A percentile compares a stretch with the other conserved stretches of the same genome.
Evolutionary conservation across 2,888 invertebrate genomes (phyloP).

Genomic region (Pyralis farinalis): DNA sequence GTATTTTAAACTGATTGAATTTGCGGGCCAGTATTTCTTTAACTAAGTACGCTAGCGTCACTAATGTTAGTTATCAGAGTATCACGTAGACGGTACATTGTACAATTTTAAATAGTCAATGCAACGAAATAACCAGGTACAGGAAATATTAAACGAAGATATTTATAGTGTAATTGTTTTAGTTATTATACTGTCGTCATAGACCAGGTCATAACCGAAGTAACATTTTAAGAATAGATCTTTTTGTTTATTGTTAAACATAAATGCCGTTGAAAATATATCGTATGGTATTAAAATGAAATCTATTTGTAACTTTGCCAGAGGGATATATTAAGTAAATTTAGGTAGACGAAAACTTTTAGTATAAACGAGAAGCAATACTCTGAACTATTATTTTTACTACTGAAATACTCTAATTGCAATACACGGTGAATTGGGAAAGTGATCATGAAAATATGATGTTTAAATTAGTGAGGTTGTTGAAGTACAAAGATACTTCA

Average conservation of each 20-base stretch:
- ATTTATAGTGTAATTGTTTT: conserved; percentile 51
- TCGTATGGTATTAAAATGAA: conserved; percentile 28
- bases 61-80: conserved; percentile 28
- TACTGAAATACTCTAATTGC: conserved; percentile 67
- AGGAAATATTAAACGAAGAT: conserved; percentile 42
- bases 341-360: conserved; percentile 75
- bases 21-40: conserved; percentile 44
- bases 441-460: conserved; percentile 24
- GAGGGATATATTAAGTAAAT: conserved; percentile 71
- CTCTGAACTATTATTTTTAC: conserved; percentile 74
- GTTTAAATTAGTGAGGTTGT: not conserved
- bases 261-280: conserved; percentile 27
- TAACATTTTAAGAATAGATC: conserved; percentile 27
- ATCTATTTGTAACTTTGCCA: conserved; percentile 58
- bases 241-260: conserved; percentile 26
- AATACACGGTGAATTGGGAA: conserved; percentile 45
- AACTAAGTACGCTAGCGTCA: conserved; percentile 22
- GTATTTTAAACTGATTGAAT: conserved; percentile 17
- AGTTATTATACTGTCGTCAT: conserved; percentile 42
- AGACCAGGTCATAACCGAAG: conserved; percentile 37
- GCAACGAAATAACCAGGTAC: conserved; percentile 59
- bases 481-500: not conserved
- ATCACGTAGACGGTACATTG: conserved; percentile 19
- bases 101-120: conserved; percentile 38
- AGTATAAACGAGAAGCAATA: conserved; percentile 80